A percentile compares a stretch with the other conserved stretches of the same genome.
Evolutionary conservation across 2,888 invertebrate species (phyloP).

Genomic region (Dichetophora obliterata): DNA sequence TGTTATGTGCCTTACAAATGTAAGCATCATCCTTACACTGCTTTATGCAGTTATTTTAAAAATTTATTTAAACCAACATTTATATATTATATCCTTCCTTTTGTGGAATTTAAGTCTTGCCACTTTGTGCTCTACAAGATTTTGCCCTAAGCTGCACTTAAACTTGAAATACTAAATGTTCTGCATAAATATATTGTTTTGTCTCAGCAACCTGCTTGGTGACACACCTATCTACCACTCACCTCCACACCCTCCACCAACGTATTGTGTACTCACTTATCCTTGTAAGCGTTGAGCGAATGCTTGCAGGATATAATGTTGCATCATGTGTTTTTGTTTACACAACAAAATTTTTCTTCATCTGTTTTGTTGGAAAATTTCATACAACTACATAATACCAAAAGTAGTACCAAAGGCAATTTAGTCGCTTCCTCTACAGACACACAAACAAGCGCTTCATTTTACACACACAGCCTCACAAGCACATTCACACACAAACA

Average conservation of each 20-base stretch:
- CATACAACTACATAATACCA: not conserved
- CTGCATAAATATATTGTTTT: not conserved
- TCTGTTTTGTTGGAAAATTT: constrained; percentile 6
- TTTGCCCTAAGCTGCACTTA: constrained; percentile 7
- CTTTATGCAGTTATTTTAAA: not conserved
- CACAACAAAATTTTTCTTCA: not conserved
- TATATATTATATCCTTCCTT: not conserved
- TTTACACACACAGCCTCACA: not conserved
- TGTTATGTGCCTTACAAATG: too few relatives aligned
- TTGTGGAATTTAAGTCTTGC: too few relatives aligned
- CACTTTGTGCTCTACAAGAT: too few relatives aligned
- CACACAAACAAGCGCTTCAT: not conserved
- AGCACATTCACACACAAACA: not conserved
- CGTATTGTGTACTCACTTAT: not conserved
- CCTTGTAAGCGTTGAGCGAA: not conserved
- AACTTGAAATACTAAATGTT: constrained; percentile 15
- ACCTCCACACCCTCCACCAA: not conserved
- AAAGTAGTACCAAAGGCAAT: constrained; percentile 16
- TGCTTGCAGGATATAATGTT: not conserved
- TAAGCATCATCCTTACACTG: not conserved
- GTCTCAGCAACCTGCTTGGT: not conserved
- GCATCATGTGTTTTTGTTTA: constrained; percentile 17
- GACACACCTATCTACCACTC: not conserved
- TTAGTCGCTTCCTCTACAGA: not conserved
- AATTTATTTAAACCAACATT: not conserved